phyloP scores from a whole-genome alignment of 2,797 vertebrate species.

The Zenarchopterus dispar region DNA sequence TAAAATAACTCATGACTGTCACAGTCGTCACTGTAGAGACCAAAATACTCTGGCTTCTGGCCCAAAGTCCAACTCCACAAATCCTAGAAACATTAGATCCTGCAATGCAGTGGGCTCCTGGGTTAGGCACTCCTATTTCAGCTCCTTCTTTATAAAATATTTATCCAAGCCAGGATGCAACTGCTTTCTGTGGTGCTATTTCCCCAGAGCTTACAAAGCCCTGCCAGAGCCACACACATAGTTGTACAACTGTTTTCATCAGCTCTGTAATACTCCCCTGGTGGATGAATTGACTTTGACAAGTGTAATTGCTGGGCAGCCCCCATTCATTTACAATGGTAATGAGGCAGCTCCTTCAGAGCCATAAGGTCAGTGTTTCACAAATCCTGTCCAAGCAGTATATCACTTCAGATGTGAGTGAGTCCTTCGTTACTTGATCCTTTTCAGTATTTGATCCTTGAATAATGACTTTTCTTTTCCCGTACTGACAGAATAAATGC shows the following conservation, averaged over 20 bases:
- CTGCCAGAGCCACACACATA: neutral
- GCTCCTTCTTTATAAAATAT: neutral
- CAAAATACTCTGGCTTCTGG: no score
- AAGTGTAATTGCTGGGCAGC: constrained; percentile 16
- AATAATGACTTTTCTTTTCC: constrained; percentile 11
- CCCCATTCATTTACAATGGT: constrained; percentile 9
- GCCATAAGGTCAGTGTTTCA: neutral
- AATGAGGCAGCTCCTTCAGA: constrained; percentile 3
- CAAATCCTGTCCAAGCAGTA: neutral
- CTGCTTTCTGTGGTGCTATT: neutral
- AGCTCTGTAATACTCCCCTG: neutral
- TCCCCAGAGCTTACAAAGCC: constrained; percentile 5
- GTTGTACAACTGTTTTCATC: constrained; percentile 13
- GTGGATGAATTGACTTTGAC: constrained; percentile 16
- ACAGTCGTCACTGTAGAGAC: no score
- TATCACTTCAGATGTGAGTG: constrained; percentile 11
- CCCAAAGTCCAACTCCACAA: neutral
- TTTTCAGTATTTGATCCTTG: constrained; percentile 6
- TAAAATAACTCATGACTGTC: no score
- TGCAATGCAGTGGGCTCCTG: neutral
- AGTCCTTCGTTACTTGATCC: neutral
- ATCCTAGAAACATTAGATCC: constrained; percentile 1
- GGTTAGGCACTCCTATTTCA: neutral
- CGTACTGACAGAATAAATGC: constrained; percentile 16
- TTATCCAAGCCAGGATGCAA: neutral